Evolutionary conservation across 2,888 invertebrate genomes (phyloP).

Genomic region (Neoscelio sp.): DNA sequence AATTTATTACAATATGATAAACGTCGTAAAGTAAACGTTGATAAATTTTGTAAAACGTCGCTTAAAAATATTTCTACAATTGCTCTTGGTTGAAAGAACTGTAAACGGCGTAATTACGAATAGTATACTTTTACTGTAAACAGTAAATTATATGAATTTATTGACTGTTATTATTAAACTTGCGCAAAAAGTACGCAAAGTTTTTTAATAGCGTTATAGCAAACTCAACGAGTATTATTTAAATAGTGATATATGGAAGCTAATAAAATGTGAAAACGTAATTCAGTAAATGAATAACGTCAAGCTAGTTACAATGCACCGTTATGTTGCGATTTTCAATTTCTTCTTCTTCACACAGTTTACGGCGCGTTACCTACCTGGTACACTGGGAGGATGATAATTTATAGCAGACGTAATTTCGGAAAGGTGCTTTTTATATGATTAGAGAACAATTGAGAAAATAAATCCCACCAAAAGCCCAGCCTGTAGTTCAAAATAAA

Average conservation of each 20-base stretch:
- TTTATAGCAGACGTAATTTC: constrained; percentile 19
- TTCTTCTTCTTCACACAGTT: constrained; percentile 40
- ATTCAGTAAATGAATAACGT: constrained; percentile 46
- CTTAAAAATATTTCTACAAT: background rate
- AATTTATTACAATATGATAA: no score
- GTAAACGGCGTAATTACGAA: constrained; percentile 11
- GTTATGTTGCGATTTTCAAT: constrained; percentile 49
- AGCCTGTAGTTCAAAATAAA: no score
- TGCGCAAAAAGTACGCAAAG: constrained; percentile 35
- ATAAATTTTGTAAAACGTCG: background rate
- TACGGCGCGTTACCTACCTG: constrained; percentile 29
- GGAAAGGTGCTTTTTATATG: constrained; percentile 21
- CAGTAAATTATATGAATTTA: constrained; percentile 55
- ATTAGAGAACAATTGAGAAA: no score
- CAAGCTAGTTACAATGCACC: constrained; percentile 32
- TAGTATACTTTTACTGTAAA: constrained; percentile 26
- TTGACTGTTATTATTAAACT: constrained; percentile 50
- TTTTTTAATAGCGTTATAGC: constrained; percentile 34
- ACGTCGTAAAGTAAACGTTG: no score
- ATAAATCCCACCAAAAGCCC: no score
- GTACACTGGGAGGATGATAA: constrained; percentile 25
- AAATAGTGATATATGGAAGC: constrained; percentile 54
- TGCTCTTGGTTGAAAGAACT: background rate
- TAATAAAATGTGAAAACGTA: constrained; percentile 57
- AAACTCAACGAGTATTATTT: constrained; percentile 47